Conservation (phyloP, 2,888 invertebrate genomes). For the Drosophila seclusa region DNA sequence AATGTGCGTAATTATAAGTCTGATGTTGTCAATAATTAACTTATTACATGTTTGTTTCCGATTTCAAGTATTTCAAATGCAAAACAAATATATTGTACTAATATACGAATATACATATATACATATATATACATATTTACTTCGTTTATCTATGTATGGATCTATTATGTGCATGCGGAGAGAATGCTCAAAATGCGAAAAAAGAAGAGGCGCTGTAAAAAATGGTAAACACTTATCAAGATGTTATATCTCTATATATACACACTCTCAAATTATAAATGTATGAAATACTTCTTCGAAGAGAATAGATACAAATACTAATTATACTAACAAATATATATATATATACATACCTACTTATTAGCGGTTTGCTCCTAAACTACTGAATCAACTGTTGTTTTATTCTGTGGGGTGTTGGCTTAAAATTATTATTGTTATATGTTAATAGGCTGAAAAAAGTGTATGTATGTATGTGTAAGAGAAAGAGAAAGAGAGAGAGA, state of each 20-base stretch:
- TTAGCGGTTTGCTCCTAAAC: slow-evolving; percentile 72
- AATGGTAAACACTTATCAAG: slow-evolving; percentile 49
- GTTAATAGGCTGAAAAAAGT: too few relatives aligned
- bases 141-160: slow-evolving; percentile 58
- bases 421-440: not conserved
- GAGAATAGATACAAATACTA: slow-evolving; percentile 37
- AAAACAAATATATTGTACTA: slow-evolving; percentile 27
- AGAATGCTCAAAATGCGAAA: slow-evolving; percentile 18
- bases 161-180: slow-evolving; percentile 29
- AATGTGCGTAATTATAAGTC: slow-evolving; percentile 83
- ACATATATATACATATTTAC: slow-evolving; percentile 52
- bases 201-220: slow-evolving; percentile 32
- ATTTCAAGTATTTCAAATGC: slow-evolving; percentile 62
- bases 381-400: slow-evolving; percentile 33
- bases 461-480: too few relatives aligned
- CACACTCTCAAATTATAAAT: slow-evolving; percentile 22
- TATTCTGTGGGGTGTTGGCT: not conserved
- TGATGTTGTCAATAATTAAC: slow-evolving; percentile 83
- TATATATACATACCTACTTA: slow-evolving; percentile 61
- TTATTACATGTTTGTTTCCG: slow-evolving; percentile 57
- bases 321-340: slow-evolving; percentile 56
- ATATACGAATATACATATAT: slow-evolving; percentile 40
- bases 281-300: slow-evolving; percentile 41
- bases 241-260: slow-evolving; percentile 60
- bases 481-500: too few relatives aligned